Percentiles rank a stretch among this genome's conserved stretches.
Conservation (phyloP, 2,888 invertebrate genomes). For the Mythimna albipuncta region DNA sequence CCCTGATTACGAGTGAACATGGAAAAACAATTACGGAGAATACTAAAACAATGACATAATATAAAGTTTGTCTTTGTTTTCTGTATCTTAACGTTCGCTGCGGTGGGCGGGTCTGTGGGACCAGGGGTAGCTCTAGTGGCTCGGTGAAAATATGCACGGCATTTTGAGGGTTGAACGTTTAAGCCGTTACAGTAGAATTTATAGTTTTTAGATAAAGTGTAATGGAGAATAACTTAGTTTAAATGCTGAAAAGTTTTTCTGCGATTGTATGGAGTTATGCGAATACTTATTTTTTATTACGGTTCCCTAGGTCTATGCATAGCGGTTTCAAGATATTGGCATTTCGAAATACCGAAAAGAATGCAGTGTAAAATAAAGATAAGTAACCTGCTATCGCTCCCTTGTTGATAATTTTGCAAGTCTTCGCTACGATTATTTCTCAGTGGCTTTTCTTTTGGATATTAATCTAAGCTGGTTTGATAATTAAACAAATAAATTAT, state of each 20-base stretch:
- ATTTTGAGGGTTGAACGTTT: constrained; percentile 82
- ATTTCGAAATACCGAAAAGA: constrained; percentile 9
- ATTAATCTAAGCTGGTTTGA: not conserved
- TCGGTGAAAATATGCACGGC: constrained; percentile 75
- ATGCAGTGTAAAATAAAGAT: not conserved
- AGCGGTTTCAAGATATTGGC: constrained; percentile 30
- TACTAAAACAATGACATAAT: constrained; percentile 86
- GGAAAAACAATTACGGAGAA: constrained; percentile 89
- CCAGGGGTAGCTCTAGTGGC: constrained; percentile 74
- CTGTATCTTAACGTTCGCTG: constrained; percentile 83
- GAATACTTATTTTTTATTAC: constrained; percentile 51
- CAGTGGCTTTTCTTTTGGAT: not conserved
- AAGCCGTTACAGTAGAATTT: constrained; percentile 83
- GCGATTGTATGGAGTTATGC: constrained; percentile 62
- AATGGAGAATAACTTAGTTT: constrained; percentile 79
- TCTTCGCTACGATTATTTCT: not conserved
- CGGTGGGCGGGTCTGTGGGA: constrained; percentile 80
- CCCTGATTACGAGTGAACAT: constrained; percentile 85
- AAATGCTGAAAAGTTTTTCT: constrained; percentile 70
- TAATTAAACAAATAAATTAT: too few relatives aligned
- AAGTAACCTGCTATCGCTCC: not conserved
- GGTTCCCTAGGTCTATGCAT: constrained; percentile 46
- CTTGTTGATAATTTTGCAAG: not conserved
- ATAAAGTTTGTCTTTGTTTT: constrained; percentile 86
- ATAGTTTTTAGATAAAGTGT: constrained; percentile 87